Conservation (phyloP, 2,113 vertebrate genomes). For the Colius striatus region DNA sequence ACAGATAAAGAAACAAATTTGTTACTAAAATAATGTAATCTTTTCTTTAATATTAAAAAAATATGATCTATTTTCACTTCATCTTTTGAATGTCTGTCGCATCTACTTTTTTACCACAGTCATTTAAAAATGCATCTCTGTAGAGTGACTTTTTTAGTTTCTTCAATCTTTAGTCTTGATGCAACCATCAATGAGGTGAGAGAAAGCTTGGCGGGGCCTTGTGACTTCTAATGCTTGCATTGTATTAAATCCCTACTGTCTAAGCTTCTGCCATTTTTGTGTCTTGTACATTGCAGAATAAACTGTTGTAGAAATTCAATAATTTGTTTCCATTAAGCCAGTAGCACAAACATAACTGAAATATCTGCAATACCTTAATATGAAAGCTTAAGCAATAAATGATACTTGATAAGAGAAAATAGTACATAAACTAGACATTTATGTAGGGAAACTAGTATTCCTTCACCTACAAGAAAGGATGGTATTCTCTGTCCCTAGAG, state of each 20-base stretch:
- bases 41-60: background rate
- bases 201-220: background rate
- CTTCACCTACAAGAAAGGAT: background rate
- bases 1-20: background rate
- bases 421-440: background rate
- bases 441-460: background rate
- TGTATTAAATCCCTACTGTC: background rate
- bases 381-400: background rate
- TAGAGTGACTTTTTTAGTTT: background rate
- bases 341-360: background rate
- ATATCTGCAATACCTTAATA: background rate
- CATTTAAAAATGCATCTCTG: background rate
- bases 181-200: background rate
- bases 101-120: background rate
- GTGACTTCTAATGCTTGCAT: background rate
- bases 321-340: background rate
- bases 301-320: background rate
- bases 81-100: background rate
- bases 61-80: background rate
- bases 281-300: background rate
- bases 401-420: background rate
- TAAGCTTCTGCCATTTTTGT: background rate
- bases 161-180: background rate
- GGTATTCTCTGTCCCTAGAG: background rate
- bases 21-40: background rate